phyloP scores from a whole-genome alignment of 1,140 invertebrate genomes.

The Marisa cornuarietis region DNA sequence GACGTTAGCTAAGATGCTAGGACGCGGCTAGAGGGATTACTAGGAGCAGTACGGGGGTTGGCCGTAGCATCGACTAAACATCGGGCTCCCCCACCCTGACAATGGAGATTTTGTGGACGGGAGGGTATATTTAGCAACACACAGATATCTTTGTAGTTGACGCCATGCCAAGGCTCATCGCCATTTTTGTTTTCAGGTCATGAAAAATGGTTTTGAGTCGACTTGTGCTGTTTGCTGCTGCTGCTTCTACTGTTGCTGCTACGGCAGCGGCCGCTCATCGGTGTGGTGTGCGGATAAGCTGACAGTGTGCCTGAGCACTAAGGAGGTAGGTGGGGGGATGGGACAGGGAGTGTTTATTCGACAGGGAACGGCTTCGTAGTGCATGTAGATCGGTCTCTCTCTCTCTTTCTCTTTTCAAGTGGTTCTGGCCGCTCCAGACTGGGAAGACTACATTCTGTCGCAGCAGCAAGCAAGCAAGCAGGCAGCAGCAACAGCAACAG shows the following conservation, averaged over 20 bases:
- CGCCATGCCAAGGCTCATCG: constrained; percentile 15
- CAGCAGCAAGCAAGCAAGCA: too few species aligned
- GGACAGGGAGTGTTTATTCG: neutral
- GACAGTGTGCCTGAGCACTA: neutral
- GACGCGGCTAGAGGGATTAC: too few species aligned
- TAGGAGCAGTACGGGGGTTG: neutral
- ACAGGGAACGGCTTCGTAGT: neutral
- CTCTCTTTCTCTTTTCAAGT: too few species aligned
- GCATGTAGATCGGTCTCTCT: neutral
- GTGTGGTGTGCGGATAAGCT: neutral
- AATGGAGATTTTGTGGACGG: neutral
- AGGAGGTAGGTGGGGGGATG: too few species aligned
- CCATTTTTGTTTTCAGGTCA: constrained; percentile 25
- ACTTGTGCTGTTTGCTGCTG: neutral
- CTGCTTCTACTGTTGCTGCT: neutral
- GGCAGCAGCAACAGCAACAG: too few species aligned
- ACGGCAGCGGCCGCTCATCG: neutral
- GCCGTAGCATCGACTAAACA: neutral
- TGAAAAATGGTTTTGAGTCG: neutral
- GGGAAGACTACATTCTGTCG: too few species aligned
- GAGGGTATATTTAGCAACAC: neutral
- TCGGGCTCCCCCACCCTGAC: neutral
- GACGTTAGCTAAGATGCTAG: neutral
- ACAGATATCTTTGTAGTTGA: constrained; percentile 1
- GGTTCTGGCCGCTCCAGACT: too few species aligned